These are phyloP conservation scores for Microhierax caerulescens DNA, from an alignment of 2,797 vertebrate species.

Conservation along the genomic window DNA sequence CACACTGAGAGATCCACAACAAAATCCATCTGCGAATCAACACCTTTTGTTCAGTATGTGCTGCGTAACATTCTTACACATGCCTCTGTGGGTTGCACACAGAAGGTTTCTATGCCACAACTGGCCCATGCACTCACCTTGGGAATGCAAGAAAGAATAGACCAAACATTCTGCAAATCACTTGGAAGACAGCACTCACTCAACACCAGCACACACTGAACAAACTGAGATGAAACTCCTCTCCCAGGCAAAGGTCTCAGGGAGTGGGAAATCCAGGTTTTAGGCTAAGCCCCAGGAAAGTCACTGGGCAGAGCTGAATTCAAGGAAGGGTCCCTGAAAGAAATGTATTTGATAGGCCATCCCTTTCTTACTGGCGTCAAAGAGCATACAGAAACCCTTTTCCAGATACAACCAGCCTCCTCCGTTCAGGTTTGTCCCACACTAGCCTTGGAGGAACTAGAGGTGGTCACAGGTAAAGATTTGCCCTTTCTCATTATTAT, in stretches of 20 bases:
- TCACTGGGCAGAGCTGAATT: neutral
- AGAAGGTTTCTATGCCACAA: neutral
- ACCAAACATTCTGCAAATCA: neutral
- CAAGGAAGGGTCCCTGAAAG: neutral
- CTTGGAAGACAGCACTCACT: neutral
- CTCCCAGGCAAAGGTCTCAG: neutral
- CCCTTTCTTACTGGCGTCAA: neutral
- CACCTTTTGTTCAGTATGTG: neutral
- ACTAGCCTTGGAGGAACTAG: neutral
- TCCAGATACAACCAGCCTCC: neutral
- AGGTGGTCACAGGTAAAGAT: neutral
- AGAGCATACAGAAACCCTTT: neutral
- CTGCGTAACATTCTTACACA: accelerated
- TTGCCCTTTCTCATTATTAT: neutral
- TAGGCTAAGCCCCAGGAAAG: neutral
- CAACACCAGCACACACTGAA: neutral
- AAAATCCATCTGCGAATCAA: neutral
- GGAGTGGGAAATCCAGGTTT: neutral
- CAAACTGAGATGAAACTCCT: neutral
- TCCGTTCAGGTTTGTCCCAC: neutral
- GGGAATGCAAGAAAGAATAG: neutral
- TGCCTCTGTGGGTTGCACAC: neutral
- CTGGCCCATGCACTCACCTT: neutral
- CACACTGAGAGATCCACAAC: neutral
- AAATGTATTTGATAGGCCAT: neutral